Conservation (phyloP, 2,113 vertebrate species). For the Arothron firmamentum region DNA sequence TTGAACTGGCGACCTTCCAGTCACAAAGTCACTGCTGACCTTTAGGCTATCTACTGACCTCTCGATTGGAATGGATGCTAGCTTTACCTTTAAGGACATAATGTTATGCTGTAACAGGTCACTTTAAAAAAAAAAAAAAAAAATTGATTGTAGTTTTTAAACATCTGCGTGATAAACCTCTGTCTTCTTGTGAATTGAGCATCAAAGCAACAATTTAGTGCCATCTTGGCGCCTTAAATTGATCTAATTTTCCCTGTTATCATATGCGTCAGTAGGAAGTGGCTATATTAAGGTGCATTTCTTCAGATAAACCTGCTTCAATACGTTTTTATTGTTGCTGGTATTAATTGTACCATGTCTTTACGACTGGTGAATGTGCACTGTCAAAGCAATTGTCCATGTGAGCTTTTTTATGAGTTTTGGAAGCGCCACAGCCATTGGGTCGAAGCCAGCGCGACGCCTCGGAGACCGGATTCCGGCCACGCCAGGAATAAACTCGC, state of each 20-base stretch:
- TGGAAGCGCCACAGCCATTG: slow-evolving; percentile 32
- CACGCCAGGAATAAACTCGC: slow-evolving; percentile 19
- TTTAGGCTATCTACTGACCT: too few relatives aligned
- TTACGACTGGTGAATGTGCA: slow-evolving; percentile 35
- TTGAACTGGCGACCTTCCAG: too few relatives aligned
- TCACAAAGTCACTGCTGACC: too few relatives aligned
- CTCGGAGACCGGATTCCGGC: slow-evolving; percentile 23
- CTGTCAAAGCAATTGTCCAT: slow-evolving; percentile 58
- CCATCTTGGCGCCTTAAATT: not conserved
- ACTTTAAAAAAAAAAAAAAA: too few relatives aligned
- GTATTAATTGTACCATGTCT: slow-evolving; percentile 44
- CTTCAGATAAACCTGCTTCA: slow-evolving; percentile 18
- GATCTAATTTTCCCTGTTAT: not conserved
- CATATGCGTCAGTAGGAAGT: not conserved
- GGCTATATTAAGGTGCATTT: slow-evolving; percentile 2
- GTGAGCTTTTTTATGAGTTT: slow-evolving; percentile 60
- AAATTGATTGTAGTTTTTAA: too few relatives aligned
- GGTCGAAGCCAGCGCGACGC: slow-evolving; percentile 15
- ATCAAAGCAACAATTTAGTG: too few relatives aligned
- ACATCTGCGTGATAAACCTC: too few relatives aligned
- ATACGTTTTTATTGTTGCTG: slow-evolving; percentile 44
- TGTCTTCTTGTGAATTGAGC: too few relatives aligned
- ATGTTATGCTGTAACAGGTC: too few relatives aligned
- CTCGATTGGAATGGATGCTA: too few relatives aligned
- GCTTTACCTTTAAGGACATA: too few relatives aligned